Conservation (phyloP, 2,113 vertebrate genomes). For the Eidolon helvum region DNA sequence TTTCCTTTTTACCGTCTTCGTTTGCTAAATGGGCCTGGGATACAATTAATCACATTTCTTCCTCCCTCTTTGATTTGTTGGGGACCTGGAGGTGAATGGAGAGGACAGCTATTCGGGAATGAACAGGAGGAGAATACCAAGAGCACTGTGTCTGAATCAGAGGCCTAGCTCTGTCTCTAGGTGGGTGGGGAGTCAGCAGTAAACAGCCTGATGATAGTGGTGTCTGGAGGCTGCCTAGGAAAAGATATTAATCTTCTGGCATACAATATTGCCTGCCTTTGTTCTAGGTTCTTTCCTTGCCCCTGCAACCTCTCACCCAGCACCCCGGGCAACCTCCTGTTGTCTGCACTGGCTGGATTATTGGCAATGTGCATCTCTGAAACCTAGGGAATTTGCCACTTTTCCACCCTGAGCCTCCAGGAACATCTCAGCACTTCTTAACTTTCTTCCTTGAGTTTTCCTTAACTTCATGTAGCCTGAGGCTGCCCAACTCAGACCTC, state of each 20-base stretch:
- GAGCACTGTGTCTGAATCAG: background rate
- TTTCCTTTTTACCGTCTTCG: background rate
- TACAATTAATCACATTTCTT: background rate
- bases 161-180: background rate
- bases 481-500: slow-evolving; percentile 64
- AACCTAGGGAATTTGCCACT: background rate
- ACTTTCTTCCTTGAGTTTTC: slow-evolving; percentile 52
- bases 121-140: slow-evolving; percentile 37
- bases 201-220: slow-evolving; percentile 27
- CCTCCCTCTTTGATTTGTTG: slow-evolving; percentile 11
- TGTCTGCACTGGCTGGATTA: background rate
- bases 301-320: background rate
- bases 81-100: slow-evolving; percentile 4
- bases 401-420: background rate
- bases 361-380: background rate
- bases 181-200: background rate
- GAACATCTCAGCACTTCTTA: slow-evolving; percentile 12
- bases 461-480: slow-evolving; percentile 46
- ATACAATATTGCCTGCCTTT: background rate
- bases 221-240: slow-evolving; percentile 5
- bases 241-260: background rate
- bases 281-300: background rate
- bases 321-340: background rate
- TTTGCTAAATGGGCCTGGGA: slow-evolving; percentile 22
- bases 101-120: slow-evolving; percentile 30